Percentiles rank a stretch among this genome's conserved stretches.
These are phyloP conservation scores for Clinocottus analis DNA, from an alignment of 2,113 vertebrate species.

Conservation along the genomic window DNA sequence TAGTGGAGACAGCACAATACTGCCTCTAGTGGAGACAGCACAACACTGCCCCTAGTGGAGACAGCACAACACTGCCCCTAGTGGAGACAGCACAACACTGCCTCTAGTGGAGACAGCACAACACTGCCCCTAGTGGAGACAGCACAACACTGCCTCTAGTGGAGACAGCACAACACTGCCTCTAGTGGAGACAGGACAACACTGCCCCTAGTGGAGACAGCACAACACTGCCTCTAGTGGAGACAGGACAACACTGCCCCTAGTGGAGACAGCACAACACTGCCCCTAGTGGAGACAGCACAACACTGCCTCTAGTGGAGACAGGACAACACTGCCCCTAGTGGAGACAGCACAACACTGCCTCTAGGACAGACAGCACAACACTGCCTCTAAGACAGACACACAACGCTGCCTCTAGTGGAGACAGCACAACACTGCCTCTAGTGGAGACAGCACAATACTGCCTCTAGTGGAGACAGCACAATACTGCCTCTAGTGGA, in stretches of 20 bases:
- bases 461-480: no score
- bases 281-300: slow-evolving; percentile 56
- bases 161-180: slow-evolving; percentile 45
- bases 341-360: no score
- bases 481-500: slow-evolving; percentile 51
- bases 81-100: no score
- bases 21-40: slow-evolving; percentile 49
- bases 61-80: slow-evolving; percentile 47
- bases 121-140: slow-evolving; percentile 53
- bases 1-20: slow-evolving; percentile 27
- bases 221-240: slow-evolving; percentile 49
- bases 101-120: slow-evolving; percentile 15
- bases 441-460: no score
- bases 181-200: slow-evolving; percentile 28
- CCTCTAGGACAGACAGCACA: slow-evolving; percentile 14
- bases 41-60: slow-evolving; percentile 51
- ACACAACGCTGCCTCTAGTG: slow-evolving; percentile 50
- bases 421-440: slow-evolving; percentile 43
- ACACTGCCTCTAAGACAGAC: slow-evolving; percentile 47
- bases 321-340: slow-evolving; percentile 47
- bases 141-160: no score
- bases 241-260: slow-evolving; percentile 48
- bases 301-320: no score
- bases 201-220: slow-evolving; percentile 52
- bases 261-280: slow-evolving; percentile 25